Evolutionary conservation across 1,140 invertebrate species (phyloP).

Genomic region (Proctacanthus coquilletti): DNA sequence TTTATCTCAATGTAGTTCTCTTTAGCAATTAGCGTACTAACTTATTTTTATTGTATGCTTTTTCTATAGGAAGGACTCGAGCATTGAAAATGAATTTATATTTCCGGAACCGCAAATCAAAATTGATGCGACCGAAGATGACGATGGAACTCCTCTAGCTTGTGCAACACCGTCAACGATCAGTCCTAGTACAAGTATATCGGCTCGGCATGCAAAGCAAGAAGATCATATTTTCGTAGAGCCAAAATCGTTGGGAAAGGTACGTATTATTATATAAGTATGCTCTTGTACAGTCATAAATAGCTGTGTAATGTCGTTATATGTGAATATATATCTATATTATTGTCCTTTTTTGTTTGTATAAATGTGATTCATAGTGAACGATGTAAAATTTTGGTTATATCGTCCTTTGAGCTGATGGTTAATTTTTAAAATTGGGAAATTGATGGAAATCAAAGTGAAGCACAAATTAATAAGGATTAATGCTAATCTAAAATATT

Average conservation of each 20-base stretch:
- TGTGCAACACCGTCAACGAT: neutral
- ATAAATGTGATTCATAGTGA: too few species aligned
- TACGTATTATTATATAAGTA: constrained; percentile 4
- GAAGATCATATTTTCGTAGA: constrained; percentile 5
- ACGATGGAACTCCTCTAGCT: neutral
- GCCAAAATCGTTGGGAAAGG: constrained; percentile 7
- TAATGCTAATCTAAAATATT: too few species aligned
- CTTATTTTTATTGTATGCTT: constrained; percentile 4
- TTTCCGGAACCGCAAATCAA: constrained; percentile 15
- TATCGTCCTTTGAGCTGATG: too few species aligned
- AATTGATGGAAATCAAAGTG: too few species aligned
- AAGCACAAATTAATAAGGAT: too few species aligned
- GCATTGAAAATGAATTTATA: constrained; percentile 18
- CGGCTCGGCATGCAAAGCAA: neutral
- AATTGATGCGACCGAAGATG: neutral
- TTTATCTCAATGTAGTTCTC: too few species aligned
- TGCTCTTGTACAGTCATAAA: neutral
- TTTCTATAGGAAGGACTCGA: constrained; percentile 17
- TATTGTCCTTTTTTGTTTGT: neutral
- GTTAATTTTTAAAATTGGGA: too few species aligned
- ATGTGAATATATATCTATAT: neutral
- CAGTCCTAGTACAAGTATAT: neutral
- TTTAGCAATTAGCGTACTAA: too few species aligned
- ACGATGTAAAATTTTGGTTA: too few species aligned
- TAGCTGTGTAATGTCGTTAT: neutral